These are phyloP conservation scores for Gopherus evgoodei DNA, from an alignment of 2,113 vertebrate species.

Conservation along the genomic window DNA sequence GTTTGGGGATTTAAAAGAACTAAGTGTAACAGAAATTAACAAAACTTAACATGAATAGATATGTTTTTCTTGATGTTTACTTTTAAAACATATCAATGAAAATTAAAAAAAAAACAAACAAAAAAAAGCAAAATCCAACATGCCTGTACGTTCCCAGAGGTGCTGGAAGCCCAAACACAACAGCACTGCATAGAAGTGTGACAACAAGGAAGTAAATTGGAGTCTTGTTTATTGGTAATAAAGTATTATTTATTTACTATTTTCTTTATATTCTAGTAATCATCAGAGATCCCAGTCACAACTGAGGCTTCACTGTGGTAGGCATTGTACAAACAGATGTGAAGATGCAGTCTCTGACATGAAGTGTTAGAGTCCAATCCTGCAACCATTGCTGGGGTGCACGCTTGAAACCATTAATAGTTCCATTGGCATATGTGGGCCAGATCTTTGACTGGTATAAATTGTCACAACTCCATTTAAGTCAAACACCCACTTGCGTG, in stretches of 20 bases:
- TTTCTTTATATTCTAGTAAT: neutral
- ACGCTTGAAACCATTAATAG: neutral
- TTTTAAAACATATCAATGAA: neutral
- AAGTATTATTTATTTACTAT: neutral
- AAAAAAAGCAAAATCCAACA: neutral
- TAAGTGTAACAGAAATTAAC: neutral
- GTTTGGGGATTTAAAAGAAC: neutral
- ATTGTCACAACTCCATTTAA: neutral
- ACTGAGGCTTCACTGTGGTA: neutral
- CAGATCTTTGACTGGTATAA: neutral
- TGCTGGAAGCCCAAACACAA: neutral
- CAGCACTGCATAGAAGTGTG: neutral
- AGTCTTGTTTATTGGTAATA: neutral
- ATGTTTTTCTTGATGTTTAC: neutral
- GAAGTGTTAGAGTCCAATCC: neutral
- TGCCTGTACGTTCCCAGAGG: neutral
- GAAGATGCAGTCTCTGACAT: neutral
- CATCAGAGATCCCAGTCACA: neutral
- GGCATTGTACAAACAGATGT: neutral
- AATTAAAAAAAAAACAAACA: neutral
- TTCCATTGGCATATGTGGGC: neutral
- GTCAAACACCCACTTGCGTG: neutral
- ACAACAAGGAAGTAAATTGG: neutral
- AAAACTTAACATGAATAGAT: neutral
- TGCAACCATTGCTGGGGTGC: neutral